Evolutionary conservation across 30 jellyfish, hydroid and myxozoan species (phyloP), one percentile per base, ranked within the genome.

Genomic region (Catostylus mosaicus): DNA sequence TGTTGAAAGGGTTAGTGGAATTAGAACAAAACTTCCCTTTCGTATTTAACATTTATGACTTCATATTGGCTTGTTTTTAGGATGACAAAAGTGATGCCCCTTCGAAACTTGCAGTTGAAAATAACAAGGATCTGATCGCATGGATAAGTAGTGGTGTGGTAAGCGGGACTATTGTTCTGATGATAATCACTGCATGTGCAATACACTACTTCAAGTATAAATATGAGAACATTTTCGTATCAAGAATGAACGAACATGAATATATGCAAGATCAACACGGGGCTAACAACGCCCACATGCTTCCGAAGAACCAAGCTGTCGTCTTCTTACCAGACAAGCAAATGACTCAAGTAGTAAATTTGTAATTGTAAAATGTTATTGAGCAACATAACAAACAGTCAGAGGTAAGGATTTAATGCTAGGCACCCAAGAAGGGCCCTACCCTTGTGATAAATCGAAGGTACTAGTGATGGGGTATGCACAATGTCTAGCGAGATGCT

Each of bases 91-190:
- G 46, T 1, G 34, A 52, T 27, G 85, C 65, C 31, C 37, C 35
- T 38, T 36, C 74, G 1, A 74, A 74, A 31, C 85, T 74, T 50
- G 85, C 85, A 8, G 71, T 63, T 20, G 63, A 50, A 74, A 80
- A 67, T 57, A 92, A 89, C 75, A 92, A 80, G 56, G 87, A 82
- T 30, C 68, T 75, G 30, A 82, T 86, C 33, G 93, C 94, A 0
- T 87, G 98, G 97, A 86, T 93, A n/a, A 83, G 85, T 19, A 86
- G 90, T 73, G 98, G 98, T 30, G 75, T 87, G 30, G 90, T 93
- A 7, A 74, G 87, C 32, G 98, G 98, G 12, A 71, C 81, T 16
- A 80, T 93, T 24, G 93, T 80, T 1, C 48, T 87, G 8, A 77
- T 93, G 85, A 78, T 93, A 14, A 78, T 89, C 23, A 71, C 91